Base-by-base conservation (phyloP, 1,140 invertebrate species). In the Drosophila lini region DNA sequence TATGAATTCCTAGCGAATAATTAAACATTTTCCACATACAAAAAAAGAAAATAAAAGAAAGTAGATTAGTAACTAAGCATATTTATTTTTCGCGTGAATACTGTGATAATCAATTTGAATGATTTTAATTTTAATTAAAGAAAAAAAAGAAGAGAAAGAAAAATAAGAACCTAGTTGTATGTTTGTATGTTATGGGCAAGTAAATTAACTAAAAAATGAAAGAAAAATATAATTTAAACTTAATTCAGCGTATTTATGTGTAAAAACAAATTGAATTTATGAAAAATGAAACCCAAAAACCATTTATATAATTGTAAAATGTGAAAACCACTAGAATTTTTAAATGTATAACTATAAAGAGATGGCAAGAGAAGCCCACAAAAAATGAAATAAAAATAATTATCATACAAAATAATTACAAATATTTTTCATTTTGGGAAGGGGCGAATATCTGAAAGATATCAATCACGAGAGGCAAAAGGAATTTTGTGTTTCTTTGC, bases 61-160 rank as follows among this genome's bases (percentile, higher is more conserved):
- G 32, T n/a, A 41, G 42, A 44, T 36, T 62, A 60, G 41, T 38
- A 55, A 41, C 13, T 74, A 85, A 81, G 78, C 61, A 90, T 89
- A 89, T 89, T 89, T 89, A 81, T 90, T 90, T 78, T 76, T 74
- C 81, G 83, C 81, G 80, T 90, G 69, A 91, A 91, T 91, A 90
- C 86, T 90, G 86, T 90, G 86, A 90, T 90, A 90, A 91, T 82
- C 82, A 90, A 90, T 77, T 90, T 88, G 80, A 91, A 90, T 91
- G 80, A 91, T 91, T 90, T 91, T 81, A 82, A 78, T 86, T 79
- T 86, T 80, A 80, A 86, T 61, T 69, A 67, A 60, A 76, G 47
- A 15, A 60, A 60, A 61, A 71, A 53, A 38, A 57, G 48, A 62
- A 65, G 65, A 69, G 25, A 25, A 42, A 42, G 57, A 71, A 73